Base-by-base conservation (phyloP, 2,797 vertebrate species). In the Coilia nasus region DNA sequence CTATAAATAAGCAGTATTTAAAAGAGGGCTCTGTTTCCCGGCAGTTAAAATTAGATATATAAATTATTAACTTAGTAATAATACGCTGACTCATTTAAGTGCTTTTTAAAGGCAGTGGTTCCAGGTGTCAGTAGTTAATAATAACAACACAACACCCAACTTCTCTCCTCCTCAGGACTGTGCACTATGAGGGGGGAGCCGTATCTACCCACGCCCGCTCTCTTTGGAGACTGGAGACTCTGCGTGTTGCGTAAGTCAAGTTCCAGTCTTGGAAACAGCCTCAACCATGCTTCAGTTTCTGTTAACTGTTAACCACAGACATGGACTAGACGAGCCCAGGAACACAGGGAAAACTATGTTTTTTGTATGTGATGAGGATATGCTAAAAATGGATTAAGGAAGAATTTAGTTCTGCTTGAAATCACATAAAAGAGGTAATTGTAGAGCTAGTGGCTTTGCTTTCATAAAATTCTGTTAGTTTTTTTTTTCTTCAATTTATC, bases 171-270 rank as follows among this genome's bases (percentile, higher is more conserved):
- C 92, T 57, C 93, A 99, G 98, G 92, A 96, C 96, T 17, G 97
- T 98, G 87, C 97, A 99, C 91, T 99, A 98, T 0, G 98, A 99
- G 91, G 98, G 97, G 0, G 98, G 98, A 80, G 96, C 97, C 1
- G 97, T 99, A 83, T 97, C 97, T 23, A 96, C 96, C 89, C 98
- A 99, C 0, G 98, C 98, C 23, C 95, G 98, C 85, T 99, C 98
- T 60, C 95, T 99, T 84, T 99, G 98, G 98, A 96, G 97, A 87
- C 92, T 99, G 41, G 98, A 99, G 93, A 99, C 97, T 0, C 95
- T 98, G 44, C 93, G 98, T 87, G 98, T 99, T 57, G 95, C 97
- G 98, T 99, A 94, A 98, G 98, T 97, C 67, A 75, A 28, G 41
- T 75, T n/a, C n/a, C n/a, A 75, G 35, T 78, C 31, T 78, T 41